phyloP scores from a whole-genome alignment of 2,797 vertebrate species.

The Rhinatrema bivittatum region DNA sequence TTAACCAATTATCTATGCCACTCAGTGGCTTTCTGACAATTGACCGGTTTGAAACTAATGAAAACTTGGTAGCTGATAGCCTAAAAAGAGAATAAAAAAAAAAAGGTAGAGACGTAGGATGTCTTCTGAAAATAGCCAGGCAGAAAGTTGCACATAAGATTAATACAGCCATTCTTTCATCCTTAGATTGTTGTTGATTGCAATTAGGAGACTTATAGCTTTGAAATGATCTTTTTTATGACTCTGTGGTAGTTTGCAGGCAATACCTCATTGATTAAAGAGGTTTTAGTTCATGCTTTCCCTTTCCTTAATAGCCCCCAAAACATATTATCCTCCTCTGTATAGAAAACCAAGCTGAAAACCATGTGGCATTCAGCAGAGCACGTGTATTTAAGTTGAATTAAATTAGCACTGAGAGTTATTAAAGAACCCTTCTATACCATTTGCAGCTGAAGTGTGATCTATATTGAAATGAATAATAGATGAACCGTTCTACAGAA shows the following conservation, averaged over 20 bases:
- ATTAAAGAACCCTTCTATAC: constrained; percentile 71
- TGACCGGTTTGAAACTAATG: constrained; percentile 2
- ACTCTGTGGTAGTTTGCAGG: constrained; percentile 75
- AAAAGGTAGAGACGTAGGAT: constrained; percentile 3
- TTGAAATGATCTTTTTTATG: constrained; percentile 77
- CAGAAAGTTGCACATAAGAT: constrained; percentile 36
- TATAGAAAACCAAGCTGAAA: constrained; percentile 72
- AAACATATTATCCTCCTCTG: constrained; percentile 83
- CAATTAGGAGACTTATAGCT: constrained; percentile 74
- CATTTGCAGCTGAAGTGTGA: constrained; percentile 58
- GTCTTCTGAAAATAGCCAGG: constrained; percentile 27
- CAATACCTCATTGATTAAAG: constrained; percentile 83
- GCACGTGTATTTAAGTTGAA: constrained; percentile 77
- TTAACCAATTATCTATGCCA: too few species aligned
- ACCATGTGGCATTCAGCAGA: constrained; percentile 65
- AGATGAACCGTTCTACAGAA: constrained; percentile 42
- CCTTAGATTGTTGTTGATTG: constrained; percentile 81
- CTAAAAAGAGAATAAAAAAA: too few species aligned
- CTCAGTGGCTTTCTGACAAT: too few species aligned
- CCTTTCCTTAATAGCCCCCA: constrained; percentile 84
- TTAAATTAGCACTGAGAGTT: constrained; percentile 75
- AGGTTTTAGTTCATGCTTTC: constrained; percentile 75
- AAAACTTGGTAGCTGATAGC: neutral
- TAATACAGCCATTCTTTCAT: constrained; percentile 47
- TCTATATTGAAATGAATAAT: constrained; percentile 59